Percentiles rank a stretch among this genome's conserved stretches.
Conservation (phyloP, 1,140 invertebrate genomes). For the Anastatus disparis region DNA sequence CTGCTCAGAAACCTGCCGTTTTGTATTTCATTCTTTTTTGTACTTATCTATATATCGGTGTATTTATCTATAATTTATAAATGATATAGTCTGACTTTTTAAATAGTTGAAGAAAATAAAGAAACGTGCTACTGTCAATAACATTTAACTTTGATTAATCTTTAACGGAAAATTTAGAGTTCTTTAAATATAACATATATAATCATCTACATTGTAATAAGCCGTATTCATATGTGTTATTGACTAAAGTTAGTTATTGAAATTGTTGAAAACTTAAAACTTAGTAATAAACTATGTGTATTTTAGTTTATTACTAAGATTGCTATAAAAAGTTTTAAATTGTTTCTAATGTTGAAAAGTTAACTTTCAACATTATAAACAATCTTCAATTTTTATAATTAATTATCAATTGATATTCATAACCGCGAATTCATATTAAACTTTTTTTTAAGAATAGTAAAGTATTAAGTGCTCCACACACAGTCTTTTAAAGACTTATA, state of each 20-base stretch:
- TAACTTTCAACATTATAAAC: background rate
- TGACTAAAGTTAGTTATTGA: no score
- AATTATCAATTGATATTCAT: background rate
- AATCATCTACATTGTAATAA: no score
- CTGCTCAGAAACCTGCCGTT: slow-evolving; percentile 21
- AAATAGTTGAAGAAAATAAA: slow-evolving; percentile 27
- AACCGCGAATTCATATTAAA: no score
- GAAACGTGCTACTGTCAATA: slow-evolving; percentile 5
- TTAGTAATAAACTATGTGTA: no score
- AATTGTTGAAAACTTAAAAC: no score
- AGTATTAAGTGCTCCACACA: slow-evolving; percentile 11
- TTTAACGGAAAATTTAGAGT: no score
- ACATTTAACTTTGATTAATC: background rate
- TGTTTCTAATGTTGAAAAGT: background rate
- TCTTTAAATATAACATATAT: no score
- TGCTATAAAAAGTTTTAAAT: background rate
- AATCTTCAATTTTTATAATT: background rate
- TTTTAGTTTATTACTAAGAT: background rate
- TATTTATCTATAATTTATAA: slow-evolving; percentile 6
- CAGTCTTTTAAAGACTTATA: slow-evolving; percentile 10
- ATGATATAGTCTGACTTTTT: slow-evolving; percentile 17
- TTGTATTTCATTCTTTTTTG: slow-evolving; percentile 24
- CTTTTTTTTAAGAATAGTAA: background rate
- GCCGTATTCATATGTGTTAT: background rate
- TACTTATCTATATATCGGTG: slow-evolving; percentile 24